Base-by-base conservation (phyloP, 2,113 vertebrate genomes). In the Baryphthengus martii region DNA sequence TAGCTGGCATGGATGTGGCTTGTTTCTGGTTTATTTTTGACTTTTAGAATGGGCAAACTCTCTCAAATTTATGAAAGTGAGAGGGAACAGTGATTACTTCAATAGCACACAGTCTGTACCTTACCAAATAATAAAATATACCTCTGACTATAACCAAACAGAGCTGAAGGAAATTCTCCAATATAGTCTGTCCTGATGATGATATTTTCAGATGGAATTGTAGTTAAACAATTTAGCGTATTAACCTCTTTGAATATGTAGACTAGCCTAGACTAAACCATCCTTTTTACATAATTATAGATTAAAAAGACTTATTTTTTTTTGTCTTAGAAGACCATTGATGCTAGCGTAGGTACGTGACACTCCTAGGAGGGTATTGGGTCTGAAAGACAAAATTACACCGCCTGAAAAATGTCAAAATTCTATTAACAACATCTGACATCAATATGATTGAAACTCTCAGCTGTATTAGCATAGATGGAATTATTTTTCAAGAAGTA, bases 401-500 rank as follows among this genome's bases (percentile, higher is more conserved):
- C 58, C 31, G 35, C 17, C 47, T 55, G 55, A 66, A 91, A 89
- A 72, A 92, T 63, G 35, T 74, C 45, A 53, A 76, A 93, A 87
- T 77, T 76, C 87, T 71, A 28, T 84, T 91, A 95, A 79, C 45
- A 92, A 50, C 31, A 73, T 84, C 92, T 96, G 91, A 75, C 75
- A 94, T 17, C 3, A 33, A 29, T n/a, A 28, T 92, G 80, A 95
- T 86, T 55, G 62, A 96, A 96, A 88, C 61, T 49, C 25, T 74
- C 94, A 77, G 77, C 93, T 91, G n/a, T 29, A 70, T 63, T 85
- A 75, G 79, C 97, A 71, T 72, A 96, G 70, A 67, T 76, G 58
- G 16, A 37, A 79, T 96, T 94, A 87, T 96, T 97, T 97, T 92
- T 96, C 88, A 33, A 45, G 58, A 39, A 79, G 62, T 84, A 95